A percentile compares a stretch with the other conserved stretches of the same genome.
Evolutionary conservation across 1,140 invertebrate species (phyloP).

Genomic region (Drosophila kepulauana): DNA sequence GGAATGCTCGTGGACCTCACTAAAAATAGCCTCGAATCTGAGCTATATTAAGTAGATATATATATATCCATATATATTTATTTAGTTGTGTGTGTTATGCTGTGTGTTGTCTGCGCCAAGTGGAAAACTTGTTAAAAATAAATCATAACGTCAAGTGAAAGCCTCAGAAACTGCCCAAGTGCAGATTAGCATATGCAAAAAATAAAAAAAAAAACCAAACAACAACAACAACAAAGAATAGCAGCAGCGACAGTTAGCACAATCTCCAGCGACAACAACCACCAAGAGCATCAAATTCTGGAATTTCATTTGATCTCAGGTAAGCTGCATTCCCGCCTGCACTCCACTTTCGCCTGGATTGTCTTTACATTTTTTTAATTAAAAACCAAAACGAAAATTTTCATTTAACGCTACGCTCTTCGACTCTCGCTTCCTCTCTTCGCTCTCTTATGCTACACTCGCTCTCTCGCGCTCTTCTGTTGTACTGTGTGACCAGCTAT

Average conservation of each 20-base stretch:
- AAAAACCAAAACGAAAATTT: slow-evolving; percentile 35
- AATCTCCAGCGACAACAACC: slow-evolving; percentile 1
- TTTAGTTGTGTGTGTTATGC: slow-evolving; percentile 46
- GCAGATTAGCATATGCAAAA: slow-evolving; percentile 17
- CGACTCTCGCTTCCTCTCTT: not conserved
- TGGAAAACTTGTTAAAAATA: slow-evolving; percentile 76
- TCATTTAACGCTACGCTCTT: slow-evolving; percentile 18
- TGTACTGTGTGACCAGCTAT: slow-evolving; percentile 21
- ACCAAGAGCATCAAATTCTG: slow-evolving; percentile 14
- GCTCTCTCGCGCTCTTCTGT: not conserved
- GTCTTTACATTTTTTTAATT: slow-evolving; percentile 11
- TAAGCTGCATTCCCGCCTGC: slow-evolving; percentile 3
- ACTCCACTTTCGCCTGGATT: not conserved
- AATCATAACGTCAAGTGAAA: slow-evolving; percentile 44
- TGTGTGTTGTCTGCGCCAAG: slow-evolving; percentile 54
- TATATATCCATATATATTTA: slow-evolving; percentile 12
- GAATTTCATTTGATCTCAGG: slow-evolving; percentile 25
- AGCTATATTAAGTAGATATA: slow-evolving; percentile 30
- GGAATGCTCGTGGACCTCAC: slow-evolving; percentile 20
- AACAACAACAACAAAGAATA: slow-evolving; percentile 4
- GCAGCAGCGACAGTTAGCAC: not conserved
- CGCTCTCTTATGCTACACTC: not conserved
- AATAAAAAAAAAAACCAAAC: slow-evolving; percentile 4
- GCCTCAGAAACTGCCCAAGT: slow-evolving; percentile 16
- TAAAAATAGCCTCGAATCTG: slow-evolving; percentile 59